These are phyloP conservation scores for Melanerpes formicivorus DNA, from an alignment of 2,113 vertebrate species.

Conservation along the genomic window DNA sequence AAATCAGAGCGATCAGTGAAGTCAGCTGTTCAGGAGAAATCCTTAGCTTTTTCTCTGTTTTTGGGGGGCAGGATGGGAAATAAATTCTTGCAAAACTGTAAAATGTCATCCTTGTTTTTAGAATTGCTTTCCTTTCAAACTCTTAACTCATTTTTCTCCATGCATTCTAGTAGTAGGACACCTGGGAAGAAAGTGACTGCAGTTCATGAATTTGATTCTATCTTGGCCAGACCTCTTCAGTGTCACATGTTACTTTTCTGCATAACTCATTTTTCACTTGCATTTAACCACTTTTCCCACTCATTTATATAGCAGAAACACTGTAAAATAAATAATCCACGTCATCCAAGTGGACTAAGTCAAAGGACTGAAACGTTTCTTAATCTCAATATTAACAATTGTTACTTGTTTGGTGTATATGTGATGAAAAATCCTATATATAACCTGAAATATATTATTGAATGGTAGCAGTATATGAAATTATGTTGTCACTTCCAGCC, in stretches of 20 bases:
- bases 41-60: not conserved
- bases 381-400: not conserved
- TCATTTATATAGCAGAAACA: not conserved
- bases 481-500: not conserved
- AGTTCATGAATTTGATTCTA: not conserved
- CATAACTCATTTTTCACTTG: not conserved
- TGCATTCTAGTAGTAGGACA: not conserved
- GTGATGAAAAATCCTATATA: not conserved
- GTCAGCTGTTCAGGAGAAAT: not conserved
- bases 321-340: not conserved
- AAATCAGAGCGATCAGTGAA: not conserved
- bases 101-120: not conserved
- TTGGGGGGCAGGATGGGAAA: not conserved
- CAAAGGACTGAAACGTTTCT: not conserved
- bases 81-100: not conserved
- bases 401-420: not conserved
- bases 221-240: not conserved
- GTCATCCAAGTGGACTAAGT: not conserved
- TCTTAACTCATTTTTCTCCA: not conserved
- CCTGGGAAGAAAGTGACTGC: not conserved
- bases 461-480: not conserved
- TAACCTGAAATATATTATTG: not conserved
- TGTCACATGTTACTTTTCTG: not conserved
- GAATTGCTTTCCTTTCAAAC: not conserved
- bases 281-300: not conserved